Percentiles rank a stretch among this genome's conserved stretches.
phyloP scores from a whole-genome alignment of 1,140 invertebrate species.

The Drosophila orena region DNA sequence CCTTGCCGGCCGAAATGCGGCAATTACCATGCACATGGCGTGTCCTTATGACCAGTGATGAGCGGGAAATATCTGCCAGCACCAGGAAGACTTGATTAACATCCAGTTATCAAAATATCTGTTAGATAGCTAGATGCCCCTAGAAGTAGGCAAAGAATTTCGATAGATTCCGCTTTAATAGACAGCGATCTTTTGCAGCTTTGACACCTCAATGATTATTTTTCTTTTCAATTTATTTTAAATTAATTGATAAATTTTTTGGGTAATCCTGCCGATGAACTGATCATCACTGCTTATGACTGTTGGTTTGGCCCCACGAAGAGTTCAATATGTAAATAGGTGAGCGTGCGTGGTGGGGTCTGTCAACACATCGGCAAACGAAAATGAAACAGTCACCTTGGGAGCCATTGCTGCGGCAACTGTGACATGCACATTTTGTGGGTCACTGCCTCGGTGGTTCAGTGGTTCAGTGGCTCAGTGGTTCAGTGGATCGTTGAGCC shows the following conservation, averaged over 20 bases:
- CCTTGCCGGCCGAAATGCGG: constrained; percentile 65
- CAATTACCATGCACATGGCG: constrained; percentile 75
- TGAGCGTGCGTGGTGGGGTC: constrained; percentile 33
- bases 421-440: constrained; percentile 70
- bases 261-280: no score
- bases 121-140: no score
- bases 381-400: constrained; percentile 80
- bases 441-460: constrained; percentile 55
- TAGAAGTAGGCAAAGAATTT: no score
- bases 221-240: no score
- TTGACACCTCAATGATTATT: no score
- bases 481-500: background rate
- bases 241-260: no score
- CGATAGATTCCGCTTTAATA: no score
- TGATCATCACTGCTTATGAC: constrained; percentile 24
- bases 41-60: constrained; percentile 35
- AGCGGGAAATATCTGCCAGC: background rate
- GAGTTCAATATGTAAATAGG: constrained; percentile 53
- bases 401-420: constrained; percentile 75
- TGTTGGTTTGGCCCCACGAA: constrained; percentile 18
- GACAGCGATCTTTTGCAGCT: no score
- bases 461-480: no score
- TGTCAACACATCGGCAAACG: constrained; percentile 76
- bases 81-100: background rate
- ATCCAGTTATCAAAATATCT: no score